Percentiles rank a stretch among this genome's conserved stretches.
These are phyloP conservation scores for Podabrus alpinus DNA, from an alignment of 2,888 invertebrate genomes.

Conservation along the genomic window DNA sequence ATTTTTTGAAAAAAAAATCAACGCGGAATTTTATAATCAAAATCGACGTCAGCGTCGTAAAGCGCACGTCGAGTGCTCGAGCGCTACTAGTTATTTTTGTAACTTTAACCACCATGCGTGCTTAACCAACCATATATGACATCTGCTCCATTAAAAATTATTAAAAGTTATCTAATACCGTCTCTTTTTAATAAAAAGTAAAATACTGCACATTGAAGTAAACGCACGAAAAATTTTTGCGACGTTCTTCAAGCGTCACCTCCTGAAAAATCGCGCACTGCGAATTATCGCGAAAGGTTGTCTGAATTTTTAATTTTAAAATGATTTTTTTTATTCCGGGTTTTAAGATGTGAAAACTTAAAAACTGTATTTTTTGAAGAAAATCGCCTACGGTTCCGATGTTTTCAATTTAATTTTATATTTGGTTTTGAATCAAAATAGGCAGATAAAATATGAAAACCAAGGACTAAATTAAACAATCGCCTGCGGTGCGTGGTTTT, in stretches of 20 bases:
- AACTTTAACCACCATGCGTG: constrained; percentile 40
- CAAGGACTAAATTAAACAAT: no score
- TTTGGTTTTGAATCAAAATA: no score
- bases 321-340: no score
- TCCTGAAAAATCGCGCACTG: neutral
- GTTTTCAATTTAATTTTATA: no score
- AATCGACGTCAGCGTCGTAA: neutral
- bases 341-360: no score
- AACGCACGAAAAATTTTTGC: neutral
- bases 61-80: constrained; percentile 12
- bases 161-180: neutral
- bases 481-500: no score
- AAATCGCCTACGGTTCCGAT: no score
- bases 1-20: neutral
- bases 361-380: no score
- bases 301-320: neutral
- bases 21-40: neutral
- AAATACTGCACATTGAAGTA: neutral
- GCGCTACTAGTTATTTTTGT: constrained; percentile 35
- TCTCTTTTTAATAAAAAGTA: neutral
- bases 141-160: constrained; percentile 16
- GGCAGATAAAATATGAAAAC: no score
- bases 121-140: constrained; percentile 38
- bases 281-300: neutral
- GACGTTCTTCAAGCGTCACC: neutral